Base-by-base conservation (phyloP, 2,888 invertebrate species). In the Drosophila seclusa region DNA sequence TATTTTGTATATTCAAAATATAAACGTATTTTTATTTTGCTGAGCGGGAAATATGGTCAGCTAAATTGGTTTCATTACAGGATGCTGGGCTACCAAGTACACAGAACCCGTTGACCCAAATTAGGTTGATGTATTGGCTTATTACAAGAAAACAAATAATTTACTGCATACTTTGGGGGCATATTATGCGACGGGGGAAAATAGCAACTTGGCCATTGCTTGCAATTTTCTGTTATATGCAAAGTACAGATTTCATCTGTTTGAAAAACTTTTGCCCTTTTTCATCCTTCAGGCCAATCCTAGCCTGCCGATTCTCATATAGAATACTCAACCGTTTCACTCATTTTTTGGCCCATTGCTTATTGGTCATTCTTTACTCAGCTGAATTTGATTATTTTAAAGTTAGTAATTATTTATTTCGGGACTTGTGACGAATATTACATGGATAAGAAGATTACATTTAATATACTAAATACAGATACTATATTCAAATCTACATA, bases 401-500 rank as follows among this genome's bases (percentile, higher is more conserved):
- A 24, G 2, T 45, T 24, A 45, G 1, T 16, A 45, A 24, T 45
- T 45, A 45, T 45, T 45, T 45, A 45, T 45, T 45, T 8, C 4
- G 24, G 45, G 45, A 34, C 16, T 32, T 21, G 32, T 32, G 38
- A n/a, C 24, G 42, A 42, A 58, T 32, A 34, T 60, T 63, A 65
- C 34, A 50, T 27, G 49, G 40, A 53, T 76, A 66, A n/a, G 13
- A 74, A 49, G 38, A 64, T 48, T 52, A 34, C 27, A 38, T 13
- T 34, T 48, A 52, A 55, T 40, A 59, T 32, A 54, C 40, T 67
- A 67, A 24, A 16, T 36, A 63, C 40, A 68, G 24, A 48, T 58
- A 60, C 48, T 55, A 65, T 64, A 29, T 77, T 64, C 61, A 73
- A 34, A 57, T 49, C 57, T 59, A 68, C 45, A 63, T 16, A 38